Evolutionary conservation across 2,797 vertebrate species (phyloP), one percentile per base, ranked within the genome.

Genomic region (Acanthurus leucopareius): DNA sequence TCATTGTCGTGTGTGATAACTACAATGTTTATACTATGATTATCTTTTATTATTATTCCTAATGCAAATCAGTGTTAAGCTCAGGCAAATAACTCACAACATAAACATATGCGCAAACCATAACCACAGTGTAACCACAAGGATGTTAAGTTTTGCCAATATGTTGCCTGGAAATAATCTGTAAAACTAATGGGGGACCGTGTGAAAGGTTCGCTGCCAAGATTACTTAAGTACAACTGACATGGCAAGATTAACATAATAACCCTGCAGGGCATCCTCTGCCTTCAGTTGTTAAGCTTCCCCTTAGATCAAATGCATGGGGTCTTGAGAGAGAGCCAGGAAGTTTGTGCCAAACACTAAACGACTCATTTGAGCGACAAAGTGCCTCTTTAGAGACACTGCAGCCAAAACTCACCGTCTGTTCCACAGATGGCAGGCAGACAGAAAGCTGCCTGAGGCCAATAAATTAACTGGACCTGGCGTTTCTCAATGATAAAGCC

Each of bases 331-430:
- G 63, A 38, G 60, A 71, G 74, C 75, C 71, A 77, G 38, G 49
- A 70, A 20, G 20, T 62, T 67, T 68, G 53, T 75, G 78, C 78
- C 84, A 83, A 79, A 80, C 61, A 64, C 56, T 83, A 73, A 83
- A 28, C 15, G 84, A 80, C 22, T 75, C 63, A 78, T 77, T 64
- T 74, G 62, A 68, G 69, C 10, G 40, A 71, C 28, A 62, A 67
- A 84, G 49, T 66, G 52, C 22, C 72, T 70, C 56, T 74, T 75
- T 54, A 73, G 58, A 61, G 67, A 47, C 20, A 5, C 47, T 66
- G 52, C 19, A 38, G 81, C 81, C 81, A 79, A 54, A 47, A 75
- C 16, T 67, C 5, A 28, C 77, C 58, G 56, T 77, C 75, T 85
- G 86, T 72, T 82, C 64, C 22, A 44, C 70, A 65, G 70, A 60